Evolutionary conservation across 2,888 invertebrate genomes (phyloP).

Genomic region (Phaedon cochleariae): DNA sequence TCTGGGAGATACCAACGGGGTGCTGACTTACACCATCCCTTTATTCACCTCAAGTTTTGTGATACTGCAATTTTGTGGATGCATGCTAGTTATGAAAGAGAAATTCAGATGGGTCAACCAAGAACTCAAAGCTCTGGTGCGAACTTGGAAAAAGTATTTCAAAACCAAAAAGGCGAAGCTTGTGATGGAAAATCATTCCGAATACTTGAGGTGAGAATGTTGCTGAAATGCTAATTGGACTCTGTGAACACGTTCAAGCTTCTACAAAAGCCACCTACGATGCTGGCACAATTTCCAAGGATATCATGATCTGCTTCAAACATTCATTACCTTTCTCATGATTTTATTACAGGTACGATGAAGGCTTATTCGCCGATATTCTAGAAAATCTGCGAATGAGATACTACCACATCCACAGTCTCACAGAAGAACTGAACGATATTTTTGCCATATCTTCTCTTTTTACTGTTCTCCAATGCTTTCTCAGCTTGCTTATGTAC

Average conservation of each 20-base stretch:
- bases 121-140: background rate
- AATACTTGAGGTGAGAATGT: no score
- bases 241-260: no score
- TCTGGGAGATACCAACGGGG: background rate
- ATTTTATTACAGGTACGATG: background rate
- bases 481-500: background rate
- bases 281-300: no score
- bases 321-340: no score
- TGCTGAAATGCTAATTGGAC: no score
- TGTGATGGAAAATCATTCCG: no score
- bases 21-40: background rate
- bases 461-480: background rate
- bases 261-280: no score
- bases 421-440: background rate
- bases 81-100: background rate
- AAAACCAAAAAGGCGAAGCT: no score
- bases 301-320: no score
- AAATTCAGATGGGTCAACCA: background rate
- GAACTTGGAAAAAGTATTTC: background rate
- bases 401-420: background rate
- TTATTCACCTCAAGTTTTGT: background rate
- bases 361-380: background rate
- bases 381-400: background rate
- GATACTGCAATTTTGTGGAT: background rate
- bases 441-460: background rate